phyloP scores from a whole-genome alignment of 2,888 invertebrate species.

The Yponomeuta plumbellus region DNA sequence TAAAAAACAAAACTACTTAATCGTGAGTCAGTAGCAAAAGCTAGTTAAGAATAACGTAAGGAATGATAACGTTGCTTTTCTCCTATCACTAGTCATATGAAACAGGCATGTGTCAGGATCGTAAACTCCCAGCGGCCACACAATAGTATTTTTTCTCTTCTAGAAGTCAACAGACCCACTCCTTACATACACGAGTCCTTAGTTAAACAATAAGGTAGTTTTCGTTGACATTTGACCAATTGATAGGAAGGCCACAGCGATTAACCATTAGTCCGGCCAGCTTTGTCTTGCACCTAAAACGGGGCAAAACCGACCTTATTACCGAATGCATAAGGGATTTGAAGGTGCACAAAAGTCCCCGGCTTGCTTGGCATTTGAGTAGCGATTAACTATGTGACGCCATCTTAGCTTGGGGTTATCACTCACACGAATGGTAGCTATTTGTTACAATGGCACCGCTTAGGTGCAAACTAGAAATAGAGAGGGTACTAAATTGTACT shows the following conservation, averaged over 20 bases:
- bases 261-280: background rate
- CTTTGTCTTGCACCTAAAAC: background rate
- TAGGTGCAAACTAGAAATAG: background rate
- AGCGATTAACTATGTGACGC: background rate
- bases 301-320: background rate
- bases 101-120: too few relatives aligned
- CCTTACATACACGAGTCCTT: too few relatives aligned
- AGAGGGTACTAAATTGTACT: background rate
- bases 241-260: background rate
- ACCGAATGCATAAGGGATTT: background rate
- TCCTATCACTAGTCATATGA: too few relatives aligned
- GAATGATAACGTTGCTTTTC: too few relatives aligned
- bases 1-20: too few relatives aligned
- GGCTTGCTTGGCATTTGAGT: background rate
- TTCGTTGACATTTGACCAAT: background rate
- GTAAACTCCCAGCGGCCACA: too few relatives aligned
- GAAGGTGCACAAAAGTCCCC: background rate
- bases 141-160: too few relatives aligned
- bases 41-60: too few relatives aligned
- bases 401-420: background rate
- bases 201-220: background rate
- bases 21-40: too few relatives aligned
- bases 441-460: background rate
- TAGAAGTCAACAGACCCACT: too few relatives aligned
- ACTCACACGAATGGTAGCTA: background rate